Evolutionary conservation across 2,797 vertebrate species (phyloP).

Genomic region (Alca torda): DNA sequence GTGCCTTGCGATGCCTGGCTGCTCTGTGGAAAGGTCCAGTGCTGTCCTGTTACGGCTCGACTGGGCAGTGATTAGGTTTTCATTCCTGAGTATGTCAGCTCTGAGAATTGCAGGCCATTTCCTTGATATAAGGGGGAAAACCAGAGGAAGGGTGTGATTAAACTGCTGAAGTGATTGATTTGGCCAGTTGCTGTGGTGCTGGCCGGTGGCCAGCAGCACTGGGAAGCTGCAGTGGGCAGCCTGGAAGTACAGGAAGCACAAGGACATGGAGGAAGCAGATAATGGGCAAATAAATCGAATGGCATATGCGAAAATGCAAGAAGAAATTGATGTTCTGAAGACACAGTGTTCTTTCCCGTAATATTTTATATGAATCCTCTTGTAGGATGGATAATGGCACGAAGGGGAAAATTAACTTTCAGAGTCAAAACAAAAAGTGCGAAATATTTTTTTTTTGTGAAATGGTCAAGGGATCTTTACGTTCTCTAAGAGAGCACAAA

Average conservation of each 20-base stretch:
- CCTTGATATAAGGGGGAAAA: neutral
- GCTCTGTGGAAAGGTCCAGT: neutral
- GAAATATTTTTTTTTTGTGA: neutral
- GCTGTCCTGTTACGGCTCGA: rapidly evolving
- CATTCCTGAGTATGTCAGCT: neutral
- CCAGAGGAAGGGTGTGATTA: conserved; percentile 29
- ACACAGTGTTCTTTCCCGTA: neutral
- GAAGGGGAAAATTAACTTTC: neutral
- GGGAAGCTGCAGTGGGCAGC: neutral
- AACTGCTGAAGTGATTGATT: conserved; percentile 33
- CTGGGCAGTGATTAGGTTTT: conserved; percentile 2
- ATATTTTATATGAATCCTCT: neutral
- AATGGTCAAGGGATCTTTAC: neutral
- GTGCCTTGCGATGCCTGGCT: neutral
- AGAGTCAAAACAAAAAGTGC: neutral
- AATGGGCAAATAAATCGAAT: neutral
- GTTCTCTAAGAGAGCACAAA: neutral
- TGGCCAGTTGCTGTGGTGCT: neutral
- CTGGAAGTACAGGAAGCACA: neutral
- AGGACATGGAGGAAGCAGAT: neutral
- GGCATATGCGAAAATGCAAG: neutral
- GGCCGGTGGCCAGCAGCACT: neutral
- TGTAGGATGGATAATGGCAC: neutral
- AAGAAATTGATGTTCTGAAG: neutral
- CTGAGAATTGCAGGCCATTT: conserved; percentile 21